Conservation (phyloP, 2,113 vertebrate genomes). For the Struthidea cinerea region DNA sequence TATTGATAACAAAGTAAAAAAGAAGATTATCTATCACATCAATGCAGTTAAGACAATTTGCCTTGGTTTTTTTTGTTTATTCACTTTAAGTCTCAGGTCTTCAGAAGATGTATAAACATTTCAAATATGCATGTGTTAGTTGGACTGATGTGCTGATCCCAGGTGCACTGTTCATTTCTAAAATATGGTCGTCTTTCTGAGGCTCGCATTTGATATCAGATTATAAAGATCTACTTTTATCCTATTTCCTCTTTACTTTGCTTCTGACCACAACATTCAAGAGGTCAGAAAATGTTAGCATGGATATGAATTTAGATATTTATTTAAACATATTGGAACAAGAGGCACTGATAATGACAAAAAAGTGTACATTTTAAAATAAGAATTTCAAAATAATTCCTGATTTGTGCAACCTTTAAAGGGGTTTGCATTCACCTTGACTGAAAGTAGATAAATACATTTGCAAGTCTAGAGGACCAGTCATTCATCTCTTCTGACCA, state of each 20-base stretch:
- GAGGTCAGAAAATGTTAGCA: neutral
- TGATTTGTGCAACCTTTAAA: neutral
- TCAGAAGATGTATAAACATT: neutral
- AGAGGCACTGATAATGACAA: neutral
- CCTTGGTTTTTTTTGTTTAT: neutral
- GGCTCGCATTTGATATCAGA: neutral
- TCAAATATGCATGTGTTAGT: neutral
- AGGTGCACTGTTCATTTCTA: neutral
- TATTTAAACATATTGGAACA: neutral
- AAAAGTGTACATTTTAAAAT: rapidly evolving
- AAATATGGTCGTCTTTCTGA: neutral
- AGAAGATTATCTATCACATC: neutral
- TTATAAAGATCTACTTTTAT: neutral
- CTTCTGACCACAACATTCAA: neutral
- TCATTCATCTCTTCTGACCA: neutral
- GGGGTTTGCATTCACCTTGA: neutral
- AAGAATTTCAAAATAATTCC: neutral
- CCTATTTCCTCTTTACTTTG: neutral
- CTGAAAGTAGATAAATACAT: neutral
- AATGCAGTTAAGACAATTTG: neutral
- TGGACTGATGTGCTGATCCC: neutral
- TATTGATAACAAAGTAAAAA: neutral
- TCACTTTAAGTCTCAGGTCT: neutral
- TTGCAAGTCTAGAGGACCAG: neutral
- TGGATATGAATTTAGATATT: neutral